Evolutionary conservation across 1,140 invertebrate genomes (phyloP).

Genomic region (Megathymus violae): DNA sequence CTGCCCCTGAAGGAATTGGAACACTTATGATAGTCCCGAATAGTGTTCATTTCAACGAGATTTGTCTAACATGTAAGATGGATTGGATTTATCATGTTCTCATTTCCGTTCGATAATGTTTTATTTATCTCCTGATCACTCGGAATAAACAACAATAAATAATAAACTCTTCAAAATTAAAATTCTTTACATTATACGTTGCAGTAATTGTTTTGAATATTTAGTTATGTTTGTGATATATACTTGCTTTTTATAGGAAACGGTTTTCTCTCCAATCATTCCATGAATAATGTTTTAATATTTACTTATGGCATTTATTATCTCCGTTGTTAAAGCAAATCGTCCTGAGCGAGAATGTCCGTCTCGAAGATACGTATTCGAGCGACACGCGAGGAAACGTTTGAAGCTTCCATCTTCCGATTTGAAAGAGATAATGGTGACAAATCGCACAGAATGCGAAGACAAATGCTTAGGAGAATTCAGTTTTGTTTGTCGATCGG

Average conservation of each 20-base stretch:
- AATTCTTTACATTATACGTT: neutral
- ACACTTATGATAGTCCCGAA: constrained; percentile 93
- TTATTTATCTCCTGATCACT: neutral
- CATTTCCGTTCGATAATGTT: constrained; percentile 1
- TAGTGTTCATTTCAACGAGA: constrained; percentile 94
- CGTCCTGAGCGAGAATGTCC: constrained; percentile 94
- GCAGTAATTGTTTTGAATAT: neutral
- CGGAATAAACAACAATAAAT: neutral
- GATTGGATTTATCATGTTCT: constrained; percentile 1
- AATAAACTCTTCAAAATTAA: constrained; percentile 2
- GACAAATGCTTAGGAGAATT: constrained; percentile 95
- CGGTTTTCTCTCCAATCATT: no score
- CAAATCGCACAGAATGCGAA: constrained; percentile 94
- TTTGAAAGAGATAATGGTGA: constrained; percentile 90
- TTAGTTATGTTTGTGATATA: neutral
- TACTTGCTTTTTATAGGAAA: no score
- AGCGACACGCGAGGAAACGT: constrained; percentile 92
- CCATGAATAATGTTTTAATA: no score
- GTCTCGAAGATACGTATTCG: constrained; percentile 93
- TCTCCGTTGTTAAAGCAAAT: constrained; percentile 87
- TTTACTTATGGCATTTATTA: constrained; percentile 2
- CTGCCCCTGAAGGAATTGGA: constrained; percentile 92
- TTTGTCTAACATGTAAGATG: constrained; percentile 93
- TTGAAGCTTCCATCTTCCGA: constrained; percentile 90
- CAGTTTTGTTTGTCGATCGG: constrained; percentile 93